phyloP scores from a whole-genome alignment of 1,140 invertebrate genomes.

The Phymorhynchus buccinoides region DNA sequence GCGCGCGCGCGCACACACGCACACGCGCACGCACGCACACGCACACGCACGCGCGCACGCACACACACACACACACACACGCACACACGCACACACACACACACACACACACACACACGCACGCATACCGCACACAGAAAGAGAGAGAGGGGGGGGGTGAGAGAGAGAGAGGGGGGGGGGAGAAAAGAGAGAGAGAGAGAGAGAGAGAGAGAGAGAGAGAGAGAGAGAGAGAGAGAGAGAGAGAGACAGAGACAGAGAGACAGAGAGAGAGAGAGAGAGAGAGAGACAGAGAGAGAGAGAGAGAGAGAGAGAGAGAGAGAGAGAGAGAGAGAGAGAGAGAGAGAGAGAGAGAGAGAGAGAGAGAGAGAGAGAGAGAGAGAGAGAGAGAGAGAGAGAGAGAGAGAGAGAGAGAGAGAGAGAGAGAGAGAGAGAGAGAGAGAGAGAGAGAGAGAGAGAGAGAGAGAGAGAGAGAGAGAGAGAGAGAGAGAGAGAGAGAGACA shows the following conservation, averaged over 20 bases:
- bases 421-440: constrained; percentile 11
- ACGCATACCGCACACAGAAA: neutral
- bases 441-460: neutral
- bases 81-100: neutral
- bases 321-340: neutral
- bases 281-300: neutral
- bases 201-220: neutral
- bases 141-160: too few species aligned
- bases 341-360: neutral
- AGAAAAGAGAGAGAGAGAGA: neutral
- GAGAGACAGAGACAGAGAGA: constrained; percentile 19
- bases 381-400: neutral
- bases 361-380: neutral
- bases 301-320: neutral
- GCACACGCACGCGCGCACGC: neutral
- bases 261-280: neutral
- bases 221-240: constrained; percentile 12
- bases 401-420: neutral
- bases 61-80: neutral
- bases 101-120: neutral
- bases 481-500: neutral
- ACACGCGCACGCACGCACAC: neutral
- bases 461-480: neutral
- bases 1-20: neutral
- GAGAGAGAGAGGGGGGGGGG: neutral